phyloP scores from a whole-genome alignment of 2,113 vertebrate genomes.

The Tragelaphus imberbis region DNA sequence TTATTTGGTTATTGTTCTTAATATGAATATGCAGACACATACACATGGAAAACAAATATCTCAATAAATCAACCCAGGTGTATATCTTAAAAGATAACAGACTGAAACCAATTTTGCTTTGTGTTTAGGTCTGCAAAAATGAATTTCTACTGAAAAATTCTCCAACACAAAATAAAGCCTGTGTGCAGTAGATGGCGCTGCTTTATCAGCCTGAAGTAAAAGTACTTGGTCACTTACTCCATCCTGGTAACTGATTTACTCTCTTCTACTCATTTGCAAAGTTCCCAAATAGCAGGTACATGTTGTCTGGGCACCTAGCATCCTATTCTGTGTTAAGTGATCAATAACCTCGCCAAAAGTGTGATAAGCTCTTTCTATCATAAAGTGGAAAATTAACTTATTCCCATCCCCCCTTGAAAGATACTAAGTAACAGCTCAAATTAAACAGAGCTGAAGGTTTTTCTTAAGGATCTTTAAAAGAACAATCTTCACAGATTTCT shows the following conservation, averaged over 20 bases:
- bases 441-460: not conserved
- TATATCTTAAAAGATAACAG: not conserved
- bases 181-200: slow-evolving; percentile 77
- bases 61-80: not conserved
- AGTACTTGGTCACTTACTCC: not conserved
- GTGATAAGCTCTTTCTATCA: not conserved
- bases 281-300: not conserved
- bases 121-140: not conserved
- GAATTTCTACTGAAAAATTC: not conserved
- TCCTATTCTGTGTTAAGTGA: not conserved
- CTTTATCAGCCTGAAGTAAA: slow-evolving; percentile 51
- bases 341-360: not conserved
- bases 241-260: not conserved
- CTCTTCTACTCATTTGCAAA: not conserved
- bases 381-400: not conserved
- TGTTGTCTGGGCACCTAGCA: not conserved
- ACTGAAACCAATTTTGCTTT: not conserved
- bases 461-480: not conserved
- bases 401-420: not conserved
- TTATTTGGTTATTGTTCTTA: not conserved
- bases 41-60: not conserved
- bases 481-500: not conserved
- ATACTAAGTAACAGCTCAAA: not conserved
- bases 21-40: not conserved
- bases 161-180: not conserved